phyloP scores from a whole-genome alignment of 2,888 invertebrate genomes.

The Lamproptera curius region DNA sequence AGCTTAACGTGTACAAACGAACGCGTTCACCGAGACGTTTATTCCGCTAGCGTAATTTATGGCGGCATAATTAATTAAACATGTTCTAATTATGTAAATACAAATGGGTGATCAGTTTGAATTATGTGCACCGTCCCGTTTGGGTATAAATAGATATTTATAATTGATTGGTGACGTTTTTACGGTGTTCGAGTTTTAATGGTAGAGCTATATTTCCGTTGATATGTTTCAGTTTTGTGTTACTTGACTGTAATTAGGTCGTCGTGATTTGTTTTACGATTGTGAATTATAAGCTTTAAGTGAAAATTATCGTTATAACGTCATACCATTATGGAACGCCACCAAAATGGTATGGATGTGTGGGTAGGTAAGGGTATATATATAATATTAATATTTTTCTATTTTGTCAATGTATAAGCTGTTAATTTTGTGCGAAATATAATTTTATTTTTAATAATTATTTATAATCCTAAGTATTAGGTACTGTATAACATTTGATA shows the following conservation, averaged over 20 bases:
- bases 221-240: constrained; percentile 42
- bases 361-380: constrained; percentile 77
- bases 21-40: constrained; percentile 56
- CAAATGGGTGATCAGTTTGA: constrained; percentile 69
- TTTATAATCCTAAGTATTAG: too few species aligned
- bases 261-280: constrained; percentile 37
- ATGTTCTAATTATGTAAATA: constrained; percentile 75
- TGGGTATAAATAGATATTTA: constrained; percentile 70
- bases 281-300: constrained; percentile 43
- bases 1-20: constrained; percentile 61
- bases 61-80: constrained; percentile 69
- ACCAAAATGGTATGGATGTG: constrained; percentile 79
- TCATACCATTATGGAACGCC: constrained; percentile 77
- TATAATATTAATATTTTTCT: constrained; percentile 28
- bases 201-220: constrained; percentile 45
- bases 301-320: constrained; percentile 43
- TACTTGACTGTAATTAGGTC: constrained; percentile 43
- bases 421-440: background rate
- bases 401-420: constrained; percentile 22
- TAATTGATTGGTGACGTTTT: constrained; percentile 64
- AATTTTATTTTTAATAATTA: background rate
- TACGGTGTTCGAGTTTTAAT: constrained; percentile 50
- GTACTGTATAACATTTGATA: too few species aligned
- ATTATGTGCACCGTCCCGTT: constrained; percentile 65
- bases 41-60: constrained; percentile 66